These are phyloP conservation scores for Eulacestoma nigropectus DNA, from an alignment of 2,113 vertebrate genomes.

Conservation along the genomic window DNA sequence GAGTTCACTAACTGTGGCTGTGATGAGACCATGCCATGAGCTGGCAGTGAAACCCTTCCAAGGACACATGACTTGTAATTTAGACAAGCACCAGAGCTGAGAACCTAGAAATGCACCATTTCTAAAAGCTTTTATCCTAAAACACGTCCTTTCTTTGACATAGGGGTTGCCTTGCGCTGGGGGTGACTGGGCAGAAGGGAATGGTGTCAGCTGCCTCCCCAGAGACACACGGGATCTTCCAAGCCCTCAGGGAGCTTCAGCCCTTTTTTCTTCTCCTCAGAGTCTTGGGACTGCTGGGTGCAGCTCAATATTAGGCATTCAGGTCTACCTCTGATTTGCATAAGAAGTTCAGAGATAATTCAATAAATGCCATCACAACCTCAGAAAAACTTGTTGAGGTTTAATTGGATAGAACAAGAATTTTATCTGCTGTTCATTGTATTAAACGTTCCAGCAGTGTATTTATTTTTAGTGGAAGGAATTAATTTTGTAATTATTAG, in stretches of 20 bases:
- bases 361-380: slow-evolving; percentile 24
- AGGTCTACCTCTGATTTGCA: not conserved
- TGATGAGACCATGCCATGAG: fast-evolving
- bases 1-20: fast-evolving
- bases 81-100: not conserved
- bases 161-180: not conserved
- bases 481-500: slow-evolving; percentile 54
- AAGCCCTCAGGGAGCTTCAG: not conserved
- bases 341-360: slow-evolving; percentile 46
- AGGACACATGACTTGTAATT: too few species aligned
- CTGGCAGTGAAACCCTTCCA: not conserved
- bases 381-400: slow-evolving; percentile 48
- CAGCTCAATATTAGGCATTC: not conserved
- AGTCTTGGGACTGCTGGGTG: not conserved
- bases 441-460: not conserved
- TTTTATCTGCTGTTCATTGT: slow-evolving; percentile 36
- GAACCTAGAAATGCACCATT: fast-evolving
- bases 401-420: slow-evolving; percentile 56
- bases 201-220: not conserved
- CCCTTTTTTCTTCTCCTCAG: not conserved
- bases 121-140: not conserved
- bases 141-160: not conserved
- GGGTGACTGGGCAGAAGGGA: not conserved
- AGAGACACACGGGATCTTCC: fast-evolving
- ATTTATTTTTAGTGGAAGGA: slow-evolving; percentile 53